Evolutionary conservation across 2,888 invertebrate genomes (phyloP), one percentile per base, ranked within the genome.

Genomic region (Ennomos erosarius): DNA sequence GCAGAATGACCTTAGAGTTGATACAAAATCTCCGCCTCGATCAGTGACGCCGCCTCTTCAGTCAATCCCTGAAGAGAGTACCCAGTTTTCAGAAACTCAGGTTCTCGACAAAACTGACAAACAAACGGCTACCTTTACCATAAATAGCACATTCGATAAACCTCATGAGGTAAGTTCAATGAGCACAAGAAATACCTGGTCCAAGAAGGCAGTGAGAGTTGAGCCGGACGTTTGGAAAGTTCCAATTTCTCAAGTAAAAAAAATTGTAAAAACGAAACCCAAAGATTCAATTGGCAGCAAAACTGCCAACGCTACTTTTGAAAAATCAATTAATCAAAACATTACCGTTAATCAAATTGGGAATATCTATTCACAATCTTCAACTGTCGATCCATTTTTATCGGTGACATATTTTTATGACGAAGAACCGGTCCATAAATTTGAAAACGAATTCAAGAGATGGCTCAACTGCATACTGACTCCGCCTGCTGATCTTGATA

Each of bases 381-480:
- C 89, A 10, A 95, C 94, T 1, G 87, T 93, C 8, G 95, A 96
- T 85, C 96, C 96, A 4, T 96, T 96, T 71, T 78, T 94, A 38
- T 94, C 94, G 0, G 89, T 94, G 0, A 93, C 94, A 0, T 93
- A 96, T 75, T 95, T 94, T 74, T 94, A 95, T 68, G 95, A 96
- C 72, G 94, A 95, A 64, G 90, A 93, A 68, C 95, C 96, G 74
- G 92, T 97, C 1, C 93, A 94, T 45, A 93, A 94, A 58, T 95
- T 96, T 79, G 95, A 96, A 82, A 86, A 78, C 0, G 94, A 95
- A 73, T 96, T 97, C 60, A 96, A 94, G 75, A 95, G 96, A 69
- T 97, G 97, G 97, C 84, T 97, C 0, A 97, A 97, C 81, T 95
- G 95, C 9, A 87, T 97, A 50, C 87, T 97, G 8, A 95, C 96